phyloP scores from a whole-genome alignment of 2,888 invertebrate genomes.

The Odontocolon sp. region DNA sequence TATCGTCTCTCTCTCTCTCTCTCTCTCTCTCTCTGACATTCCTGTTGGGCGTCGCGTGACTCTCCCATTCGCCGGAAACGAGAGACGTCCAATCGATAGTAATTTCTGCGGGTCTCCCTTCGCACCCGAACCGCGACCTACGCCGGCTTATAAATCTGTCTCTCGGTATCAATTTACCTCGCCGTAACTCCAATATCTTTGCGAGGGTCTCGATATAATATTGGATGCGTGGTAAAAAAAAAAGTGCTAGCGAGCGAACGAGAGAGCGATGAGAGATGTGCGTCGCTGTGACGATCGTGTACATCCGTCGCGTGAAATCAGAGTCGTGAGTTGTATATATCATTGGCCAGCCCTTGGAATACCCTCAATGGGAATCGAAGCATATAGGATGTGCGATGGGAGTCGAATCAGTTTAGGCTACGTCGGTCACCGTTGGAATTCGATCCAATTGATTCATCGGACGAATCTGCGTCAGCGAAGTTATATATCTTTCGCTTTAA shows the following conservation, averaged over 20 bases:
- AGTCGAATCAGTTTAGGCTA: conserved; percentile 4
- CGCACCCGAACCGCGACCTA: conserved; percentile 39
- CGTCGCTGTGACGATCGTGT: conserved; percentile 12
- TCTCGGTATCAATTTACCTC: conserved; percentile 56
- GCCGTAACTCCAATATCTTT: conserved; percentile 32
- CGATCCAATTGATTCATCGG: conserved; percentile 31
- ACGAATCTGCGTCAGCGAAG: conserved; percentile 39
- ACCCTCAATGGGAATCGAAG: neutral
- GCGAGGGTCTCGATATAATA: conserved; percentile 13
- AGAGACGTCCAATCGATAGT: conserved; percentile 56
- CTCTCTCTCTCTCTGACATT: too few species aligned
- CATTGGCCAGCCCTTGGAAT: neutral
- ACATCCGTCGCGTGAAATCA: conserved; percentile 17
- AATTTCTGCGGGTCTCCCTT: conserved; percentile 45
- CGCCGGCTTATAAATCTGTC: conserved; percentile 53
- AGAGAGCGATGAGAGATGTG: neutral
- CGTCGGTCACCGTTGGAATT: conserved; percentile 1
- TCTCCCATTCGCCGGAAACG: conserved; percentile 52
- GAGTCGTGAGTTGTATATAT: conserved; percentile 12
- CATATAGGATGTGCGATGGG: neutral
- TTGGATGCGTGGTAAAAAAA: conserved; percentile 1
- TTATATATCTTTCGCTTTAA: neutral
- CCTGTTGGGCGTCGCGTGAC: conserved; percentile 51
- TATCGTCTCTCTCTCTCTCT: too few species aligned
- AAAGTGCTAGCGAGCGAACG: too few species aligned